These are phyloP conservation scores for Trichomycterus rosablanca DNA, from an alignment of 2,113 vertebrate species.

Conservation along the genomic window DNA sequence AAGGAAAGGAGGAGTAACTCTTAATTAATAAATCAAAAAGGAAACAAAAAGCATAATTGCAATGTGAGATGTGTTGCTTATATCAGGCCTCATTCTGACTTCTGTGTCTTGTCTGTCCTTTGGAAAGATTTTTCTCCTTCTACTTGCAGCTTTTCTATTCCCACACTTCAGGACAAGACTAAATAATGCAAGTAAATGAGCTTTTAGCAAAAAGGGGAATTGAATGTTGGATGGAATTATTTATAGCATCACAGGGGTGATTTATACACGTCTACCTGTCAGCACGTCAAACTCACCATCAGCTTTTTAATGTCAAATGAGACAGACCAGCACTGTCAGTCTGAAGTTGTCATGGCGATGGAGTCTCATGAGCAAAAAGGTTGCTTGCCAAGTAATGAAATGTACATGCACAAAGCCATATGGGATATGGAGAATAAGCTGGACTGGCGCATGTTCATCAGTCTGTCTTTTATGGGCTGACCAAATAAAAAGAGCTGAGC, in stretches of 20 bases:
- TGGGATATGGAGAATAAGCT: conserved; percentile 1
- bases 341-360: conserved; percentile 19
- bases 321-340: conserved; percentile 1
- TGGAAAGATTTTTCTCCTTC: not conserved
- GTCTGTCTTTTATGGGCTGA: not conserved
- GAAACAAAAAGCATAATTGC: conserved; percentile 24
- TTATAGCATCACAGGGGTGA: not conserved
- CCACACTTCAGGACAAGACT: too few species aligned
- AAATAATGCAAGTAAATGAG: too few species aligned
- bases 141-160: not conserved
- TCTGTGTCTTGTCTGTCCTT: not conserved
- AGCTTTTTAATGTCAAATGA: conserved; percentile 20
- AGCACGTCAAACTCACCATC: not conserved
- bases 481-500: conserved; percentile 3
- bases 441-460: not conserved
- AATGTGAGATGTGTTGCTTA: not conserved
- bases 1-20: conserved; percentile 9
- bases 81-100: not conserved
- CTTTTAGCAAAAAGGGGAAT: not conserved
- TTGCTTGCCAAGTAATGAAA: conserved; percentile 16
- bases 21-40: conserved; percentile 26
- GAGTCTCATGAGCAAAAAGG: conserved; percentile 14
- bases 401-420: conserved; percentile 7
- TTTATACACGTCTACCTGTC: conserved; percentile 1
- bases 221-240: not conserved